These are phyloP conservation scores for Phainopepla nitens DNA, from an alignment of 2,113 vertebrate species.

Conservation along the genomic window DNA sequence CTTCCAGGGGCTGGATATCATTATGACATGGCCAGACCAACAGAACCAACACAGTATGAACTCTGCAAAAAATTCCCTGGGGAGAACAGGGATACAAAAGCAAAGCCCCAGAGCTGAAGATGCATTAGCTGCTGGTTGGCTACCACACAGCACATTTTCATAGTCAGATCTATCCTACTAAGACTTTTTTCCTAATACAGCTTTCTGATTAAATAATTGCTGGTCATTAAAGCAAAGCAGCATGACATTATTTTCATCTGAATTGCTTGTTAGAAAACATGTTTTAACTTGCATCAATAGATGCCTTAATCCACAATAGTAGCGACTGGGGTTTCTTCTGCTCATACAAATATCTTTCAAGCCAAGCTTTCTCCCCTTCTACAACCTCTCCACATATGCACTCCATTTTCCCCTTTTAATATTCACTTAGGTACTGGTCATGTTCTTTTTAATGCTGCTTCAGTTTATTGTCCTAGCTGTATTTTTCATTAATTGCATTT, in stretches of 20 bases:
- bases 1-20: neutral
- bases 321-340: rapidly evolving
- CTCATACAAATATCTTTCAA: neutral
- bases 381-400: neutral
- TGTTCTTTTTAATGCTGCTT: neutral
- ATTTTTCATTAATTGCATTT: neutral
- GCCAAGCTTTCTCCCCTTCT: neutral
- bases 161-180: neutral
- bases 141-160: rapidly evolving
- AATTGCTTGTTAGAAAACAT: neutral
- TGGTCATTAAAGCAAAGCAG: neutral
- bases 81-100: neutral
- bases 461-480: neutral
- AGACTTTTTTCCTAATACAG: neutral
- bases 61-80: neutral
- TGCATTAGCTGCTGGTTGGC: neutral
- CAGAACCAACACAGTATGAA: neutral
- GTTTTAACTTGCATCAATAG: neutral
- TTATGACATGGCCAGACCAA: neutral
- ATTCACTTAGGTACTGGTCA: neutral
- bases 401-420: neutral
- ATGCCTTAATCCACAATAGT: neutral
- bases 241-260: neutral
- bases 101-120: neutral
- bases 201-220: neutral